Evolutionary conservation across 2,113 vertebrate genomes (phyloP), one percentile per base, ranked within the genome.

Genomic region (Galeopterus variegatus): DNA sequence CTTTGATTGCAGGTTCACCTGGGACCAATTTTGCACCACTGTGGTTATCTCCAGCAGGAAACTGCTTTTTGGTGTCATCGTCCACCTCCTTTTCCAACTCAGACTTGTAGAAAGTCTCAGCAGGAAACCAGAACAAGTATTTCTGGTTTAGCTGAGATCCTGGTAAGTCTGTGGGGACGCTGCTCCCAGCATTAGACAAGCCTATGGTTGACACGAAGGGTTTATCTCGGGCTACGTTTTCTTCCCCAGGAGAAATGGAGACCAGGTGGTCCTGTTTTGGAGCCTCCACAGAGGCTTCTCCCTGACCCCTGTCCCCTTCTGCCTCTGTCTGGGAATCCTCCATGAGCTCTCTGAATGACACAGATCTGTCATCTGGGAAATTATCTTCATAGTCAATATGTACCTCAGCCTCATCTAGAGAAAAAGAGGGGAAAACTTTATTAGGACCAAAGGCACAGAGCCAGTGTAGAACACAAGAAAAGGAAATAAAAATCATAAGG

Each of bases 321-420:
- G 97, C 96, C 52, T 92, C 98, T 80, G 98, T 98, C 33, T n/a
- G 91, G 10, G 98, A 98, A 56, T 93, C 81, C 2, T 98, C 98
- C 90, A 95, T 94, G n/a, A 97, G 98, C 52, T 98, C 97, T 14
- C 86, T 79, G 84, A 98, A 6, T 80, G 99, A 96, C 93, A 99
- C 97, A 0, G 99, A 98, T 86, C 98, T 98, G 92, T 99, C 99
- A 70, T 99, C 99, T 0, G 99, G 98, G 80, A 99, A 99, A 95
- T 99, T 99, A 91, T 99, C 99, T 96, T 99, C 99, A n/a, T 99
- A 99, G 98, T 99, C 99, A 69, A 99, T 97, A 21, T 99, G 99
- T 36, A 98, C 96, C 94, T 99, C 99, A 0, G 99, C 97, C 90
- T 99, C 98, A 98, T 99, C 99, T 99, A 98, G 87, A 97, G 98